A percentile compares a stretch with the other conserved stretches of the same genome.
phyloP scores from a whole-genome alignment of 1,140 invertebrate genomes.

The Heliconius congener region DNA sequence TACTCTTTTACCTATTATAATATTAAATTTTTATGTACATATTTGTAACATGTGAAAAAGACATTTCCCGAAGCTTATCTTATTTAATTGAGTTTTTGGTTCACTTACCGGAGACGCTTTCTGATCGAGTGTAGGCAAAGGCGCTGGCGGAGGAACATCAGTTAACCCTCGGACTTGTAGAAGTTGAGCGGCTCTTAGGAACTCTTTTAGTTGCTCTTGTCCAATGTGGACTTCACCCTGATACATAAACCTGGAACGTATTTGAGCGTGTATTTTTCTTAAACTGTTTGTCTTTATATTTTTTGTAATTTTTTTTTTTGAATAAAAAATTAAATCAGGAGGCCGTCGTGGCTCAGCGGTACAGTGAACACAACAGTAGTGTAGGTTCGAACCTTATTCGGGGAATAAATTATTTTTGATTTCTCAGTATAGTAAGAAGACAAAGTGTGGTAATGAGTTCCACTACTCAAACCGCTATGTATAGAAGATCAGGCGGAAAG shows the following conservation, averaged over 20 bases:
- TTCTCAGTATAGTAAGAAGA: too few relatives aligned
- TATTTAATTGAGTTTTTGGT: neutral
- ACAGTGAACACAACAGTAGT: too few relatives aligned
- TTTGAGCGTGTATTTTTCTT: slow-evolving; percentile 1
- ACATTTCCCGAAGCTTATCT: neutral
- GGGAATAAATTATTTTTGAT: too few relatives aligned
- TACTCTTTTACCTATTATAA: too few relatives aligned
- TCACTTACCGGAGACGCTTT: slow-evolving; percentile 74
- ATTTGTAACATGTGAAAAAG: too few relatives aligned
- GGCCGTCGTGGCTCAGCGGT: too few relatives aligned
- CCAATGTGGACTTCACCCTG: slow-evolving; percentile 96
- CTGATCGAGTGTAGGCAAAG: slow-evolving; percentile 76
- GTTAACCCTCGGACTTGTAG: slow-evolving; percentile 94
- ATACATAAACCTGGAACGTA: slow-evolving; percentile 91
- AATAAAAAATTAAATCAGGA: too few relatives aligned
- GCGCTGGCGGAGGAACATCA: slow-evolving; percentile 88
- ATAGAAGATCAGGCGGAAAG: too few relatives aligned
- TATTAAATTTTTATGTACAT: too few relatives aligned
- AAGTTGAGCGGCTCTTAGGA: slow-evolving; percentile 94
- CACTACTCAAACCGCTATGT: too few relatives aligned
- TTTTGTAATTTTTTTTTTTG: neutral
- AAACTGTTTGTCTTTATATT: slow-evolving; percentile 6
- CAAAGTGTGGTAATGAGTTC: too few relatives aligned
- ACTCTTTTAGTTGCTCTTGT: slow-evolving; percentile 93
- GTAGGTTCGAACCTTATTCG: too few relatives aligned